phyloP scores from a whole-genome alignment of 1,140 invertebrate genomes.

The Vanessa atalanta region DNA sequence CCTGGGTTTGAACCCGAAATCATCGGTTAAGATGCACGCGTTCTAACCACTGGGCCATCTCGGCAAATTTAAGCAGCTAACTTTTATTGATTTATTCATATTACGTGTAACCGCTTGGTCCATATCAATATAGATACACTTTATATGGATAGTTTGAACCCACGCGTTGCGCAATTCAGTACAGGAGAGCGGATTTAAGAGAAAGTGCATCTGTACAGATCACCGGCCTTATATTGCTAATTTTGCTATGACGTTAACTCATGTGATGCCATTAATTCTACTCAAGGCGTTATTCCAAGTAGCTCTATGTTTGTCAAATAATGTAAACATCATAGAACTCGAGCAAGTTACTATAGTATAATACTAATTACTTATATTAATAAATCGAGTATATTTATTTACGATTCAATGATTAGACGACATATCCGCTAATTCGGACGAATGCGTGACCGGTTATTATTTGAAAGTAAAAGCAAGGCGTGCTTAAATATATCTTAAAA shows the following conservation, averaged over 20 bases:
- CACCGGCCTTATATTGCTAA: neutral
- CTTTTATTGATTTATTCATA: too few relatives aligned
- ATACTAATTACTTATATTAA: neutral
- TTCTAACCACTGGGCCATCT: too few relatives aligned
- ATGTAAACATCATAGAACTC: neutral
- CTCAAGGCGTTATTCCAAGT: neutral
- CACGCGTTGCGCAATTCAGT: neutral
- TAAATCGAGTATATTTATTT: neutral
- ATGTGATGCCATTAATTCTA: neutral
- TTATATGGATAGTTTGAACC: neutral
- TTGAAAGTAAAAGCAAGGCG: constrained; percentile 39
- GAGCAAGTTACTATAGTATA: neutral
- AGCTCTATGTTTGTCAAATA: neutral
- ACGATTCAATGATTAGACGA: constrained; percentile 8
- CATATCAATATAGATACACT: neutral
- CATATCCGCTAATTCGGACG: constrained; percentile 6
- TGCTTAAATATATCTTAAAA: constrained; percentile 32
- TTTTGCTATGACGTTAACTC: neutral
- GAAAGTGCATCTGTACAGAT: constrained; percentile 6
- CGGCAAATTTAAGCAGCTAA: too few relatives aligned
- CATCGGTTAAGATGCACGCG: too few relatives aligned
- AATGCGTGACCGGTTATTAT: constrained; percentile 18
- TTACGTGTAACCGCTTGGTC: neutral
- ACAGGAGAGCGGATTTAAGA: constrained; percentile 1
- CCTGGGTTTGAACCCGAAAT: too few relatives aligned